A percentile compares a stretch with the other conserved stretches of the same genome.
These are phyloP conservation scores for Ispidina lecontei DNA, from an alignment of 2,797 vertebrate genomes.

Conservation along the genomic window DNA sequence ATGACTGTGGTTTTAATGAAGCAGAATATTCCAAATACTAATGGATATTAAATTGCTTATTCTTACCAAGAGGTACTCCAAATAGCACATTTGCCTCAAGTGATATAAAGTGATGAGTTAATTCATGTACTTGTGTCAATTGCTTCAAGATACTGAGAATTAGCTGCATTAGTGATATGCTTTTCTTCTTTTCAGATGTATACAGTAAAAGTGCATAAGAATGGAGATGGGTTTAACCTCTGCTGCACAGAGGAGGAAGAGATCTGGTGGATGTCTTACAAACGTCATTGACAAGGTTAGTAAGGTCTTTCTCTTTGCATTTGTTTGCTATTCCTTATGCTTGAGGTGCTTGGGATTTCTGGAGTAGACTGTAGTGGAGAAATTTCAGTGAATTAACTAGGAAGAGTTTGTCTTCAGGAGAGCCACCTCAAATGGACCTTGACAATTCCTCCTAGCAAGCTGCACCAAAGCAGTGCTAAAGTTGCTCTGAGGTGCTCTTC, in stretches of 20 bases:
- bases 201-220: slow-evolving; percentile 1
- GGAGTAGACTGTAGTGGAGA: not conserved
- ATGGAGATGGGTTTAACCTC: not conserved
- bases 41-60: slow-evolving; percentile 73
- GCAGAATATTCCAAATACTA: slow-evolving; percentile 65
- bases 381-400: not conserved
- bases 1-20: slow-evolving; percentile 61
- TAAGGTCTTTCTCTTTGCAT: not conserved
- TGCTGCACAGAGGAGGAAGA: not conserved
- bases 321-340: not conserved
- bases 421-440: not conserved
- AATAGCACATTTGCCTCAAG: slow-evolving; percentile 63
- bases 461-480: not conserved
- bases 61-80: slow-evolving; percentile 71
- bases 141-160: slow-evolving; percentile 66
- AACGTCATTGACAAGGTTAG: not conserved
- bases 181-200: not conserved
- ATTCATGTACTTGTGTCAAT: slow-evolving; percentile 68
- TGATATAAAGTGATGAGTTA: slow-evolving; percentile 66
- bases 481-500: not conserved
- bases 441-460: not conserved
- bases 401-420: not conserved
- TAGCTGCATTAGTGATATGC: slow-evolving; percentile 46
- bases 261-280: not conserved
- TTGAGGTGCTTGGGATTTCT: not conserved